Percentiles rank a stretch among this genome's conserved stretches.
Evolutionary conservation across 2,797 vertebrate species (phyloP).

Genomic region (Sebastes dallii): DNA sequence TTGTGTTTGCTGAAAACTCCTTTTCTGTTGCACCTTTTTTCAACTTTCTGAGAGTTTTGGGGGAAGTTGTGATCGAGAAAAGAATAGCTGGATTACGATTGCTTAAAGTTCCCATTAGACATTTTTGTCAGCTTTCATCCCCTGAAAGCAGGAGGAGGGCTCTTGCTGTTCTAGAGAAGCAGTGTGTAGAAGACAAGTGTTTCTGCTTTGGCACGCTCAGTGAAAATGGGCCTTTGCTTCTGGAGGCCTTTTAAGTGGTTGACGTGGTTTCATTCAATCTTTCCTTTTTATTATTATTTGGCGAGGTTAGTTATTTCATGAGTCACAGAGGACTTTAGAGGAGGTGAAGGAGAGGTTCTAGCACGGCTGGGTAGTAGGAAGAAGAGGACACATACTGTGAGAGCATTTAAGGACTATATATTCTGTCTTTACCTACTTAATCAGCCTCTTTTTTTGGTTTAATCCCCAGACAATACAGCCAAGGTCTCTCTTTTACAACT

Average conservation of each 20-base stretch:
- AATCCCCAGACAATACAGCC: not conserved
- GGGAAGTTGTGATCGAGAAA: not conserved
- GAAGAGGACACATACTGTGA: not conserved
- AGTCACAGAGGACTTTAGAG: slow-evolving; percentile 25
- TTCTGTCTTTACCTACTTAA: slow-evolving; percentile 16
- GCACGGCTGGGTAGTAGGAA: not conserved
- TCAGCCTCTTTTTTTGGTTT: slow-evolving; percentile 7
- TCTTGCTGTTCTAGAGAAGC: not conserved
- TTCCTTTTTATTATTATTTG: slow-evolving; percentile 23
- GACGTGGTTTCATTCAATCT: slow-evolving; percentile 35
- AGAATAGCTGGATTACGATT: not conserved
- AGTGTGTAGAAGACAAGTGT: slow-evolving; percentile 1
- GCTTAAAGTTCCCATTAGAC: not conserved
- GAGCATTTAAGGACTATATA: not conserved
- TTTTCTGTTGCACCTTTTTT: not conserved
- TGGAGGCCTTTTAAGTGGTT: slow-evolving; percentile 44
- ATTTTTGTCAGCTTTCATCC: slow-evolving; percentile 14
- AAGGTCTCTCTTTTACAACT: not conserved
- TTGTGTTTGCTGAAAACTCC: not conserved
- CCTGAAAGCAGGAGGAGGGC: not conserved
- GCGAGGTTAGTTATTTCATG: slow-evolving; percentile 22
- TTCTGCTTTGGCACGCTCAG: slow-evolving; percentile 34
- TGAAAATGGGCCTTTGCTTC: slow-evolving; percentile 40
- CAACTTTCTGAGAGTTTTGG: not conserved
- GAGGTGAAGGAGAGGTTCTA: slow-evolving; percentile 9